Percentiles rank a stretch among this genome's conserved stretches.
phyloP scores from a whole-genome alignment of 2,113 vertebrate genomes.

The Trichomycterus rosablanca region DNA sequence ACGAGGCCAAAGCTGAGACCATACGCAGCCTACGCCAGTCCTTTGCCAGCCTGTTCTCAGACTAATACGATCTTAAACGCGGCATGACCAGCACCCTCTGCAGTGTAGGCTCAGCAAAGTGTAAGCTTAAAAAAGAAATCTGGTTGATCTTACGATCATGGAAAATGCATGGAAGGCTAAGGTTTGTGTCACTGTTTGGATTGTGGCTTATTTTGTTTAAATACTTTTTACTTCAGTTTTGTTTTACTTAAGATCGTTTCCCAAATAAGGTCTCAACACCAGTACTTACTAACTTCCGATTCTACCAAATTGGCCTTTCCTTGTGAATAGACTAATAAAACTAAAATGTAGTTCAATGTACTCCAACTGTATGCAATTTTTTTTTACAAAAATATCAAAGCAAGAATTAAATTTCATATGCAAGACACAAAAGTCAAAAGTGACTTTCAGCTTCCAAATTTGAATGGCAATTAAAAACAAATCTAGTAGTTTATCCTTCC shows the following conservation, averaged over 20 bases:
- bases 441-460: too few species aligned
- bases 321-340: too few species aligned
- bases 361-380: too few species aligned
- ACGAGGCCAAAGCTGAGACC: constrained; percentile 93
- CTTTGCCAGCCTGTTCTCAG: constrained; percentile 94
- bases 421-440: too few species aligned
- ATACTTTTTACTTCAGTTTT: background rate
- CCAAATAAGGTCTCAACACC: too few species aligned
- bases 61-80: constrained; percentile 59
- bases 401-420: too few species aligned
- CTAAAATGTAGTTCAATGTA: too few species aligned
- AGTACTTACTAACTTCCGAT: too few species aligned
- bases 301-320: too few species aligned
- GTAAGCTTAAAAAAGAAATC: background rate
- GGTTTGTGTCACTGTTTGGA: constrained; percentile 1
- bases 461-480: too few species aligned
- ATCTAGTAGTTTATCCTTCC: too few species aligned
- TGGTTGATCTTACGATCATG: background rate
- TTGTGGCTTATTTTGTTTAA: constrained; percentile 4
- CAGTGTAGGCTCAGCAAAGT: constrained; percentile 3
- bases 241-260: background rate
- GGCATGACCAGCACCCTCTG: background rate
- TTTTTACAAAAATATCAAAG: too few species aligned
- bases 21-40: constrained; percentile 94
- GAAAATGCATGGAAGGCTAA: background rate